Evolutionary conservation across 2,113 vertebrate species (phyloP).

Genomic region (Eurystomus gularis): DNA sequence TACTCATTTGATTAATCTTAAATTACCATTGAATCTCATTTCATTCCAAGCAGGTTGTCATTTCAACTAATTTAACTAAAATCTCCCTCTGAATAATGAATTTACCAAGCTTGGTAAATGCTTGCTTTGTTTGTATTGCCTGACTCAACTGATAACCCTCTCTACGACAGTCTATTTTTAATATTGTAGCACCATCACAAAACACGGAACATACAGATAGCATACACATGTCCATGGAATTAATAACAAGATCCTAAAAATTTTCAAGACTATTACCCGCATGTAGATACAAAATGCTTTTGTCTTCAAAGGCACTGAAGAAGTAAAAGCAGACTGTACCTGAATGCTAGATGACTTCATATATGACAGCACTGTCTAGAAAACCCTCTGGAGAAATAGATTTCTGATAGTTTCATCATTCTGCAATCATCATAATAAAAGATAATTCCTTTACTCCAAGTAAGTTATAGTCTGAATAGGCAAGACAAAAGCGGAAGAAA

Average conservation of each 20-base stretch:
- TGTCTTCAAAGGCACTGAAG: not conserved
- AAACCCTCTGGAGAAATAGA: not conserved
- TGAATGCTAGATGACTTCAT: not conserved
- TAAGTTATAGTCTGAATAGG: not conserved
- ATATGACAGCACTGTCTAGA: not conserved
- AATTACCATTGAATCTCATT: not conserved
- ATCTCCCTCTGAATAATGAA: not conserved
- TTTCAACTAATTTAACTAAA: not conserved
- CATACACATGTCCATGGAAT: not conserved
- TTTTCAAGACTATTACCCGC: not conserved
- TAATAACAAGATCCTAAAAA: not conserved
- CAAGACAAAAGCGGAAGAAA: not conserved
- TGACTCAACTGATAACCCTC: not conserved
- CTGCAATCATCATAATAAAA: not conserved
- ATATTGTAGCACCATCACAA: not conserved
- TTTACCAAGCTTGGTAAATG: not conserved
- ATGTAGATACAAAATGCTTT: not conserved
- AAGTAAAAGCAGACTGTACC: not conserved
- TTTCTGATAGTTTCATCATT: constrained; percentile 1
- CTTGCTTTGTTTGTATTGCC: not conserved
- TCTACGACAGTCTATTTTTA: not conserved
- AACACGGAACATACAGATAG: not conserved
- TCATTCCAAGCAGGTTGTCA: not conserved
- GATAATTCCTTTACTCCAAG: not conserved
- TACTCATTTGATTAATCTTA: not conserved